Percentiles rank a stretch among this genome's conserved stretches.
phyloP scores from a whole-genome alignment of 2,797 vertebrate species.

The Aplochiton taeniatus region DNA sequence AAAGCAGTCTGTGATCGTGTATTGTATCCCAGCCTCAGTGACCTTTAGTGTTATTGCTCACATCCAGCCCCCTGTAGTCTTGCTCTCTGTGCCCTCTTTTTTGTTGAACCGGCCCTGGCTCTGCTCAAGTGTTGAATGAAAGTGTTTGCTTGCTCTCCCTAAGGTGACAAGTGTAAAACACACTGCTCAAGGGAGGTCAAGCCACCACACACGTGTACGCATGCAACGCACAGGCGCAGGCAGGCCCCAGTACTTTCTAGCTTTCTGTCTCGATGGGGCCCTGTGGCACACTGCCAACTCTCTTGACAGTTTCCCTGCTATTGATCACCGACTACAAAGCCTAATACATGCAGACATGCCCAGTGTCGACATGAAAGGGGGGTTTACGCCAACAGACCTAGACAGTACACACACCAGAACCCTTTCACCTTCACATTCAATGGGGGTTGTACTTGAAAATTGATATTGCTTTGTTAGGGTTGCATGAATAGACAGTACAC shows the following conservation, averaged over 20 bases:
- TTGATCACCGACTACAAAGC: conserved; percentile 52
- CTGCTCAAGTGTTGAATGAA: conserved; percentile 37
- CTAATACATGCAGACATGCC: conserved; percentile 55
- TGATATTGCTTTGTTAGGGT: conserved; percentile 42
- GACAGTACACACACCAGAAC: conserved; percentile 31
- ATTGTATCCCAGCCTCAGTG: conserved; percentile 6
- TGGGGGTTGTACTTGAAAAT: conserved; percentile 28
- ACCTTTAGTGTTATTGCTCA: conserved; percentile 13
- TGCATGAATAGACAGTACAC: conserved; percentile 27
- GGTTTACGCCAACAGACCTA: conserved; percentile 31
- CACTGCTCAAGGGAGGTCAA: conserved; percentile 28
- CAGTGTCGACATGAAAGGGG: conserved; percentile 23
- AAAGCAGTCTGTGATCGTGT: neutral
- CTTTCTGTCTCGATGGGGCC: conserved; percentile 42
- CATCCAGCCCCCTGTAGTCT: conserved; percentile 2
- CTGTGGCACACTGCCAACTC: conserved; percentile 46
- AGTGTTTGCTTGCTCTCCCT: conserved; percentile 37
- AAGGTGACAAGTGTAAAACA: conserved; percentile 52
- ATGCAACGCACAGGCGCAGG: neutral
- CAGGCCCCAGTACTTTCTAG: conserved; percentile 33
- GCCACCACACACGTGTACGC: neutral
- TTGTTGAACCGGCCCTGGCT: conserved; percentile 7
- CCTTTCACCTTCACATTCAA: conserved; percentile 19
- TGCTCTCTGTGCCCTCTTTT: neutral
- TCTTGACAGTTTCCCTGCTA: conserved; percentile 62